Evolutionary conservation across 92 coral and sea anemone species (phyloP).

Genomic region (Parazoanthus atlanticus): DNA sequence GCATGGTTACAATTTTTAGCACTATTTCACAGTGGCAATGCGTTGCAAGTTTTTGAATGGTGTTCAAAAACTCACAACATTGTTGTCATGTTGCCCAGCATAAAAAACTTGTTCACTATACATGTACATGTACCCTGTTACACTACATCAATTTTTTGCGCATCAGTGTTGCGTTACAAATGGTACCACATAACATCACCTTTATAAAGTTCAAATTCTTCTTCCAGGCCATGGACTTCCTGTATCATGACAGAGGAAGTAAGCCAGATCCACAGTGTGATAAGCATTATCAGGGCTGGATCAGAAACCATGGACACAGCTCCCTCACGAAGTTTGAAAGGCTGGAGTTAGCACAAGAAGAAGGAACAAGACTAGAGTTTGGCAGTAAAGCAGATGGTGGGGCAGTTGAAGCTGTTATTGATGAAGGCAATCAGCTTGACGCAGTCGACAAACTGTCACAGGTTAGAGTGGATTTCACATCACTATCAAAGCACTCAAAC

Average conservation of each 20-base stretch:
- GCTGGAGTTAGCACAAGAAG: conserved; percentile 46
- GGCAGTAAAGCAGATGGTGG: conserved; percentile 50
- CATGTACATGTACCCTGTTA: too few relatives aligned
- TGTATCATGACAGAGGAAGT: too few relatives aligned
- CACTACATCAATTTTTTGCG: too few relatives aligned
- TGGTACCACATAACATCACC: too few relatives aligned
- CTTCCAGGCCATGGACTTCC: conserved; percentile 10
- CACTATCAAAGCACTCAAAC: too few relatives aligned
- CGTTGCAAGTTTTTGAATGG: too few relatives aligned
- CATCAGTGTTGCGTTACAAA: too few relatives aligned
- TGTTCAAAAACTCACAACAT: too few relatives aligned
- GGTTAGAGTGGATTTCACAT: conserved; percentile 39
- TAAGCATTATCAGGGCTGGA: conserved; percentile 56
- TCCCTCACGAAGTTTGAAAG: conserved; percentile 79
- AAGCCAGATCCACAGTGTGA: conserved; percentile 15
- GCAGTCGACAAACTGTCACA: conserved; percentile 81
- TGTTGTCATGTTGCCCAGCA: too few relatives aligned
- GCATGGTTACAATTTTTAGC: too few relatives aligned
- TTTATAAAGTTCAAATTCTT: background rate
- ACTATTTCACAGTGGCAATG: too few relatives aligned
- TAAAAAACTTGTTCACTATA: too few relatives aligned
- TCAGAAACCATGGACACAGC: conserved; percentile 69
- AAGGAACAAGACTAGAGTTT: conserved; percentile 49
- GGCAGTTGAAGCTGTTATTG: conserved; percentile 64
- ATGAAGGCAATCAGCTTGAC: conserved; percentile 52